Percentiles rank a stretch among this genome's conserved stretches.
phyloP scores from a whole-genome alignment of 2,888 invertebrate species.

The Ernsta delagoae region DNA sequence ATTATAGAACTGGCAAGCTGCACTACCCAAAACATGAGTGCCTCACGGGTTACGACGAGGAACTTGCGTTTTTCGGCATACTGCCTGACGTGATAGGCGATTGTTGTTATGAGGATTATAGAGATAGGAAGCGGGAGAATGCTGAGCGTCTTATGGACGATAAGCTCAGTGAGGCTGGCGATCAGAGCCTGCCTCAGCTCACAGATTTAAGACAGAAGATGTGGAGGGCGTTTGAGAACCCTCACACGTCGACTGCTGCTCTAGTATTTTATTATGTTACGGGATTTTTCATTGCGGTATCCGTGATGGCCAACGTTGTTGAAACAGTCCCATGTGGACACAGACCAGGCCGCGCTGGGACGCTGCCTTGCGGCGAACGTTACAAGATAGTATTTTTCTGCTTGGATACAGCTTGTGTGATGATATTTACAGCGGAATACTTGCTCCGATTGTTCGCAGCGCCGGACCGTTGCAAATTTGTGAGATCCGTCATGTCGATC shows the following conservation, averaged over 20 bases:
- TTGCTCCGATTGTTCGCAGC: slow-evolving; percentile 97
- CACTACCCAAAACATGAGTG: slow-evolving; percentile 99
- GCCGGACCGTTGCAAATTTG: slow-evolving; percentile 99
- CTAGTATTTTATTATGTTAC: slow-evolving; percentile 99
- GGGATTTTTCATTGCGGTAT: slow-evolving; percentile 99
- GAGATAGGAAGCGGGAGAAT: slow-evolving; percentile 99
- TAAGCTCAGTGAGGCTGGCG: slow-evolving; percentile 96
- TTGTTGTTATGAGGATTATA: slow-evolving; percentile 99
- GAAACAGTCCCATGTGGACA: slow-evolving; percentile 98
- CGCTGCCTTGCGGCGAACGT: slow-evolving; percentile 97
- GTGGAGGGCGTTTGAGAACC: slow-evolving; percentile 99
- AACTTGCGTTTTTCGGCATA: slow-evolving; percentile 99
- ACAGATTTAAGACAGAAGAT: slow-evolving; percentile 97
- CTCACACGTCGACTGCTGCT: slow-evolving; percentile 99
- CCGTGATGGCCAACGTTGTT: slow-evolving; percentile 99
- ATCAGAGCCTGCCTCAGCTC: slow-evolving; percentile 94
- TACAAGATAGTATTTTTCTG: slow-evolving; percentile 99
- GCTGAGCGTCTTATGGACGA: slow-evolving; percentile 99
- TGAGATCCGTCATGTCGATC: slow-evolving; percentile 99
- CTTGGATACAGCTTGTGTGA: slow-evolving; percentile 99
- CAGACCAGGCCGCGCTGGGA: slow-evolving; percentile 93
- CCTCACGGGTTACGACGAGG: slow-evolving; percentile 99
- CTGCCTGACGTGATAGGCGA: slow-evolving; percentile 98
- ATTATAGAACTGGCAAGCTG: slow-evolving; percentile 99
- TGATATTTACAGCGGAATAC: slow-evolving; percentile 99